These are phyloP conservation scores for Saturnia pavonia DNA, from an alignment of 2,888 invertebrate species.

Conservation along the genomic window DNA sequence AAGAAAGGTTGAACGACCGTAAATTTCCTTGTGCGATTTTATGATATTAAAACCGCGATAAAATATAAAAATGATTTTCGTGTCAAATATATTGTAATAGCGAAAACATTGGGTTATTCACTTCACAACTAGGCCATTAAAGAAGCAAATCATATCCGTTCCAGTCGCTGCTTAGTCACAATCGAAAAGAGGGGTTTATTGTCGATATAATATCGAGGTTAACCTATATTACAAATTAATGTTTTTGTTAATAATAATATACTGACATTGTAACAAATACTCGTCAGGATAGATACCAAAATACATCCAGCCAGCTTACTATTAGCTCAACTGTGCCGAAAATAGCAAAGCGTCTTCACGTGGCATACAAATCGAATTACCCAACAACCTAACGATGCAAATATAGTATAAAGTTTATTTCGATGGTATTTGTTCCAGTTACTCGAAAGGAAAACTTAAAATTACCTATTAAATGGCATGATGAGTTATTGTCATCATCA, in stretches of 20 bases:
- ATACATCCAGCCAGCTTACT: slow-evolving; percentile 1
- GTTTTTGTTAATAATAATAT: slow-evolving; percentile 4
- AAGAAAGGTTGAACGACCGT: no score
- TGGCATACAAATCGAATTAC: slow-evolving; percentile 19
- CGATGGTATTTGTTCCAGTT: neutral
- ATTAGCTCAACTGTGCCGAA: slow-evolving; percentile 14
- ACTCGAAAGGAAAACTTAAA: neutral
- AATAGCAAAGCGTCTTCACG: slow-evolving; percentile 17
- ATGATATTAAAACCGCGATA: neutral
- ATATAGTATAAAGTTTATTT: neutral
- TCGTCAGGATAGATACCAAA: neutral
- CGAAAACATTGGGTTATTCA: neutral
- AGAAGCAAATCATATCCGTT: slow-evolving; percentile 10
- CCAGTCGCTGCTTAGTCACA: slow-evolving; percentile 3
- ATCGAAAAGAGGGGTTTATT: slow-evolving; percentile 12
- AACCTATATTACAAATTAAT: slow-evolving; percentile 11
- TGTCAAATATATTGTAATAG: neutral
- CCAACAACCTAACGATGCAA: neutral
- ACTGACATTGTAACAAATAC: slow-evolving; percentile 7
- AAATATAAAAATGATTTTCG: neutral
- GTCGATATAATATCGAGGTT: slow-evolving; percentile 4
- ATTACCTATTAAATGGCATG: neutral
- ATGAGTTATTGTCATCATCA: neutral
- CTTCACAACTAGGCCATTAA: neutral
- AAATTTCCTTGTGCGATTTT: neutral